Percentiles rank a stretch among this genome's conserved stretches.
Conservation (phyloP, 1,140 invertebrate genomes). For the Periplaneta americana region DNA sequence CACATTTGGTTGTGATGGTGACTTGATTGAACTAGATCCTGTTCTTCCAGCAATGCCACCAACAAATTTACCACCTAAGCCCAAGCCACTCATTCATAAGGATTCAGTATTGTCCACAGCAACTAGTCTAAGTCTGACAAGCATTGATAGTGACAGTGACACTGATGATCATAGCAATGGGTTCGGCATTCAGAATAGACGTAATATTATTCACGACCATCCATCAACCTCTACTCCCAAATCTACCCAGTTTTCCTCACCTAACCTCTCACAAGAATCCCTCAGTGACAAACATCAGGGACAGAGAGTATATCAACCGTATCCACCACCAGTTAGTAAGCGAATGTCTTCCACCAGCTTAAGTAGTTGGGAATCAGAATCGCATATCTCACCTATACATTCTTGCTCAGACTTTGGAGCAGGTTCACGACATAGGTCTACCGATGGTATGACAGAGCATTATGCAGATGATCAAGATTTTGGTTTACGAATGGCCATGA, state of each 20-base stretch:
- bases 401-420: background rate
- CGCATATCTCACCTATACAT: background rate
- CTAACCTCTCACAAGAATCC: background rate
- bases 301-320: background rate
- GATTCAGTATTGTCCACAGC: conserved; percentile 20
- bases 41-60: background rate
- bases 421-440: background rate
- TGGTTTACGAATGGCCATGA: background rate
- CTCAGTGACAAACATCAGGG: background rate
- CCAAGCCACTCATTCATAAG: conserved; percentile 17
- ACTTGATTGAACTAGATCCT: conserved; percentile 41
- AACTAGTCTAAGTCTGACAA: conserved; percentile 18
- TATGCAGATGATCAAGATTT: background rate
- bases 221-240: background rate
- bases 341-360: conserved; percentile 18
- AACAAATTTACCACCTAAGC: background rate
- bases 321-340: background rate
- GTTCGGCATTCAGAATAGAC: background rate
- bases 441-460: background rate
- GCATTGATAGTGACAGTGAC: conserved; percentile 21
- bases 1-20: conserved; percentile 44
- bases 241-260: background rate
- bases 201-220: background rate
- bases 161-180: conserved; percentile 14
- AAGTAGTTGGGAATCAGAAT: conserved; percentile 19